Evolutionary conservation across 2,797 vertebrate species (phyloP).

Genomic region (Anas bahamensis): DNA sequence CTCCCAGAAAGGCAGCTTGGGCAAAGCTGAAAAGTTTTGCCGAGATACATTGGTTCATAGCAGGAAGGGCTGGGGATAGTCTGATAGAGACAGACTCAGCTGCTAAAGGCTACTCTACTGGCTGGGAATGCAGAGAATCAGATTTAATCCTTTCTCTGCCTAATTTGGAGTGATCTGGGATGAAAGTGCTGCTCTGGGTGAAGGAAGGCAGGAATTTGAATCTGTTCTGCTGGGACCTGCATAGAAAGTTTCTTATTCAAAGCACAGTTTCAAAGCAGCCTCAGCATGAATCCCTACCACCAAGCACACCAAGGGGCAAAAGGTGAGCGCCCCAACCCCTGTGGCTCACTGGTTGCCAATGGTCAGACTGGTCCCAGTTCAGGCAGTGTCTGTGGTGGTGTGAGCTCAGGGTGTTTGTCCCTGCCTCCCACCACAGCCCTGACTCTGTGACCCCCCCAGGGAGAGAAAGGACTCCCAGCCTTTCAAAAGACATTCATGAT

Average conservation of each 20-base stretch:
- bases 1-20: not conserved
- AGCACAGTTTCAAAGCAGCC: not conserved
- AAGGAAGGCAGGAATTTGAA: not conserved
- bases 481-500: not conserved
- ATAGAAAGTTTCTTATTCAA: not conserved
- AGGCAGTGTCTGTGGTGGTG: accelerated
- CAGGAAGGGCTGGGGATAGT: not conserved
- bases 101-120: not conserved
- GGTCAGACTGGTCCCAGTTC: not conserved
- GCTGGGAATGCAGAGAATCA: accelerated
- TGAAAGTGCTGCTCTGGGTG: not conserved
- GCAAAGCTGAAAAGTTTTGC: not conserved
- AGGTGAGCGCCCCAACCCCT: not conserved
- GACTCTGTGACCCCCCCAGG: not conserved
- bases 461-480: not conserved
- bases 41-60: not conserved
- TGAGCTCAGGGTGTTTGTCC: accelerated
- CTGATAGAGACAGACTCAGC: not conserved
- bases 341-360: not conserved
- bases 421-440: not conserved
- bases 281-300: not conserved
- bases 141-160: not conserved
- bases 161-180: not conserved
- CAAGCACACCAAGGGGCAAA: not conserved
- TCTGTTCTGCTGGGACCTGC: not conserved